Conservation (phyloP, 2,113 vertebrate genomes). For the Apistogramma diplotaenia region DNA sequence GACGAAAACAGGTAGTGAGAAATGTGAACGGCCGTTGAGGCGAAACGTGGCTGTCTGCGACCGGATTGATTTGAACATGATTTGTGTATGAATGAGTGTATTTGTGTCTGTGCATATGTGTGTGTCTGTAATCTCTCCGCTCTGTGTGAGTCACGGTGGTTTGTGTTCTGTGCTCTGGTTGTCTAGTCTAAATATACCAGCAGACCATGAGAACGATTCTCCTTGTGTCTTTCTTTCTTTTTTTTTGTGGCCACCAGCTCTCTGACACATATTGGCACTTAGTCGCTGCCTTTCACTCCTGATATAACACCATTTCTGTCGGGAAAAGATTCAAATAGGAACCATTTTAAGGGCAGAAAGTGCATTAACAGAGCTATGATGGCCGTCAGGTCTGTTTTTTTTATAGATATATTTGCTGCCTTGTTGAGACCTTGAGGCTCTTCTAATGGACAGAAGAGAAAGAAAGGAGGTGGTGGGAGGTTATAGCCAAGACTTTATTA, state of each 20-base stretch:
- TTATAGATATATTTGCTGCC: neutral
- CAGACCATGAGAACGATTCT: conserved; percentile 55
- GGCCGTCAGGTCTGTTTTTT: conserved; percentile 2
- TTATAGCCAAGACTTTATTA: conserved; percentile 15
- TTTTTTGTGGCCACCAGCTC: conserved; percentile 10
- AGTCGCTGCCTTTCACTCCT: conserved; percentile 13
- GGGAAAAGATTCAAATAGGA: conserved; percentile 29
- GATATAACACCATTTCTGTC: conserved; percentile 37
- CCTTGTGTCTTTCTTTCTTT: conserved; percentile 9
- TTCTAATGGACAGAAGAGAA: conserved; percentile 36
- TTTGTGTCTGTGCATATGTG: conserved; percentile 28
- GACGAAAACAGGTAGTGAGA: conserved; percentile 61
- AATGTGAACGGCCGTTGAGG: conserved; percentile 23
- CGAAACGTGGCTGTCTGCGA: conserved; percentile 26
- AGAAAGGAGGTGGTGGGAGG: conserved; percentile 36
- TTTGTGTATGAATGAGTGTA: conserved; percentile 36
- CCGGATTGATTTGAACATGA: conserved; percentile 26
- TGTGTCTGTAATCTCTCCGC: conserved; percentile 32
- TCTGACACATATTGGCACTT: conserved; percentile 42
- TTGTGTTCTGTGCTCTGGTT: conserved; percentile 33
- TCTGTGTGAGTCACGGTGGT: conserved; percentile 62
- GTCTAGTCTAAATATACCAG: conserved; percentile 66
- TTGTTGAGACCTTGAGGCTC: conserved; percentile 43
- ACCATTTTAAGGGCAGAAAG: conserved; percentile 44
- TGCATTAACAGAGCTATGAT: conserved; percentile 26